Percentiles rank a stretch among this genome's conserved stretches.
phyloP scores from a whole-genome alignment of 2,113 vertebrate species.

The Psittacara wagleri region DNA sequence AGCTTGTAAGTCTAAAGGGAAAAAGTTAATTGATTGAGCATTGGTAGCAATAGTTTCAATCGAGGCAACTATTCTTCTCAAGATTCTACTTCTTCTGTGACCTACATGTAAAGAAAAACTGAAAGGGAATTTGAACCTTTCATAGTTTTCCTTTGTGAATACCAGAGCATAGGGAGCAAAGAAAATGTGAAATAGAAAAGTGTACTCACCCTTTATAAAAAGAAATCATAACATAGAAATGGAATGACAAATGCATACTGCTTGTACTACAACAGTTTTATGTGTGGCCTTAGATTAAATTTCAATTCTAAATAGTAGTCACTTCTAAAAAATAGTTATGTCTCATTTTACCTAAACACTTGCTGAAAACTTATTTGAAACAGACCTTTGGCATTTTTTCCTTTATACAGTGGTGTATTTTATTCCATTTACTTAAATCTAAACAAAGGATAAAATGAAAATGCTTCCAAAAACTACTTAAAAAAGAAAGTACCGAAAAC shows the following conservation, averaged over 20 bases:
- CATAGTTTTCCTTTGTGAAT: background rate
- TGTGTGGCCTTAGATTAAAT: background rate
- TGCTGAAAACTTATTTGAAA: background rate
- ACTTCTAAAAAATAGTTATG: background rate
- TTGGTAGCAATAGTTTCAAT: background rate
- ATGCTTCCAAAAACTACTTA: background rate
- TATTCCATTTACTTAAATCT: background rate
- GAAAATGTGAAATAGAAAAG: background rate
- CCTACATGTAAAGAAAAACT: background rate
- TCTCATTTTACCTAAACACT: background rate
- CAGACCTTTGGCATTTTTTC: background rate
- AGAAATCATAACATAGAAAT: background rate
- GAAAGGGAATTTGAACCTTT: background rate
- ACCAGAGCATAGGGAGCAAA: background rate
- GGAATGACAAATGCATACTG: background rate
- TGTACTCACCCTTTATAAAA: background rate
- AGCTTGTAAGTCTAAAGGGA: background rate
- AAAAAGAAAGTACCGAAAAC: background rate
- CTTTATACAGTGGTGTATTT: background rate
- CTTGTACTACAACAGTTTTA: background rate
- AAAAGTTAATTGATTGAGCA: background rate
- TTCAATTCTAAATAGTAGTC: background rate
- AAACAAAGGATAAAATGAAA: background rate
- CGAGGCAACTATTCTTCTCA: background rate
- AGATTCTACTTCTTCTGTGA: background rate